phyloP scores from a whole-genome alignment of 1,140 invertebrate genomes.

The Maconellicoccus hirsutus region DNA sequence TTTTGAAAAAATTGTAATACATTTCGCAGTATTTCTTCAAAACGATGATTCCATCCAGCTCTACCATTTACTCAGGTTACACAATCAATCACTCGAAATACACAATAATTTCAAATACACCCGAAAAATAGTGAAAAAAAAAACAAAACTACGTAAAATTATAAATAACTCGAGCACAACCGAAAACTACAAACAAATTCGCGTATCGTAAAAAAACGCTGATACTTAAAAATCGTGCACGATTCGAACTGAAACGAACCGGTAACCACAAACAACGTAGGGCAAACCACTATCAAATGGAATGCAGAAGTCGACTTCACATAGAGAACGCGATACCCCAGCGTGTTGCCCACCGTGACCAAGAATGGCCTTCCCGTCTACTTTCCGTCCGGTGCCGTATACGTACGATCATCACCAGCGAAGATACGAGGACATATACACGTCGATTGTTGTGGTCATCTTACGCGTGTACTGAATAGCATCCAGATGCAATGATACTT shows the following conservation, averaged over 20 bases:
- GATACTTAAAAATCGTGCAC: not conserved
- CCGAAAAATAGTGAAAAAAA: no score
- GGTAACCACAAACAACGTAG: conserved; percentile 2
- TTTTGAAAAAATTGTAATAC: conserved; percentile 10
- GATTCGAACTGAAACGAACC: not conserved
- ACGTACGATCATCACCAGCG: no score
- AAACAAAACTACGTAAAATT: no score
- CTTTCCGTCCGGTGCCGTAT: not conserved
- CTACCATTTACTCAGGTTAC: not conserved
- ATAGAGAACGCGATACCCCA: not conserved
- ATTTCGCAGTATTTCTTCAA: conserved; percentile 4
- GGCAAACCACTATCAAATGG: conserved; percentile 7
- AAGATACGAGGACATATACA: no score
- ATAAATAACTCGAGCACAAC: no score
- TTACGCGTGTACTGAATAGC: not conserved
- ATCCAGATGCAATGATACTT: no score
- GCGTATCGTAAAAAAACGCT: not conserved
- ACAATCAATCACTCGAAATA: no score
- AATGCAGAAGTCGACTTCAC: not conserved
- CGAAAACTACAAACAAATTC: not conserved
- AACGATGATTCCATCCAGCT: not conserved
- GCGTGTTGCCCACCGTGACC: conserved; percentile 6
- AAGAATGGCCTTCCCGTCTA: conserved; percentile 7
- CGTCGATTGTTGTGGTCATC: conserved; percentile 1
- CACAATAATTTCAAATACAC: no score